Base-by-base conservation (phyloP, 2,888 invertebrate species). In the Macrophya alboannulata region DNA sequence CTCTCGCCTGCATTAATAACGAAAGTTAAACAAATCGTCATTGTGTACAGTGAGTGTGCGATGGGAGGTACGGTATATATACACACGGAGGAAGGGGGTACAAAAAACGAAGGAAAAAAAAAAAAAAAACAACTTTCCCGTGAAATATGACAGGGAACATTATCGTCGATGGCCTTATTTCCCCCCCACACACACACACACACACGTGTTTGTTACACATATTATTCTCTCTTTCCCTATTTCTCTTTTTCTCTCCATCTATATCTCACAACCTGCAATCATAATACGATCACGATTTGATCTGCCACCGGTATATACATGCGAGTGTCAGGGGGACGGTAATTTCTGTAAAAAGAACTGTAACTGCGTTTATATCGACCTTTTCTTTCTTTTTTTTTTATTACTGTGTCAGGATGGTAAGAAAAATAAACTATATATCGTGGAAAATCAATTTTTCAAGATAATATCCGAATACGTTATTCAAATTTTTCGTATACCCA, bases 251-350 rank as follows among this genome's bases (percentile, higher is more conserved):
- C 5, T 43, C 21, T 31, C 43, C 21, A n/a, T 31, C 48, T 6
- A 12, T 25, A 25, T 15, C 51, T n/a, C 77, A 77, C 77, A 77
- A 77, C 77, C 77, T 37, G 77, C 77, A 77, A 77, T 77, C 77
- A 77, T 77, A 77, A 77, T 77, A 77, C 77, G 77, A 77, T 77
- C 77, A 77, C 77, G 77, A 77, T 77, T 77, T 55, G 77, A 77
- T 77, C 77, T 55, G 77, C 17, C 77, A 62, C 4, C 12, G 25
- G 62, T 25, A 71, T 15, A 48, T 21, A 62, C 62, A n/a, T 8
- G 40, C n/a, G n/a, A 71, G 76, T 76, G 76, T 25, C 45, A 25
- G 37, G 25, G 43, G 76, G 76, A 40, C 76, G 43, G 48, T 48
- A 48, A 76, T 77, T 71, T 43, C 37, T 6, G 45, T 68, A 37